Evolutionary conservation across 2,113 vertebrate species (phyloP).

Genomic region (Nycticryphes semicollaris): DNA sequence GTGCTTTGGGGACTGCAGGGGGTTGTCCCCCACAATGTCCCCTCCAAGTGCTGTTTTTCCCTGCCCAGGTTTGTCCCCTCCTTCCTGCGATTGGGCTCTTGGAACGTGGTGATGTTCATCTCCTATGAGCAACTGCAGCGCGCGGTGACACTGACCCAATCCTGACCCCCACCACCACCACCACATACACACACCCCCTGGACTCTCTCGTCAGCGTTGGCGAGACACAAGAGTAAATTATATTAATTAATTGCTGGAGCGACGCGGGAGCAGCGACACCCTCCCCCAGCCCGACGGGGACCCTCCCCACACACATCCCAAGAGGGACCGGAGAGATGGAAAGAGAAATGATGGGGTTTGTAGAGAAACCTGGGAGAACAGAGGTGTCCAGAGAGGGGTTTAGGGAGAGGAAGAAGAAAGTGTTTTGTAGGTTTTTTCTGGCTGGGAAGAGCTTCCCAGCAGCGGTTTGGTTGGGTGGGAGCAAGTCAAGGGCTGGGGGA

Average conservation of each 20-base stretch:
- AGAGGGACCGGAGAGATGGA: fast-evolving
- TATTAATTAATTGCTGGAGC: constrained; percentile 68
- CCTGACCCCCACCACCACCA: not conserved
- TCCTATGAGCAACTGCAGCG: constrained; percentile 94
- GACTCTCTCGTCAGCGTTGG: not conserved
- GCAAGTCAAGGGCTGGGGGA: not conserved
- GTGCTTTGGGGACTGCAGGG: not conserved
- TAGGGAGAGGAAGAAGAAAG: not conserved
- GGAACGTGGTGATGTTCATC: constrained; percentile 97
- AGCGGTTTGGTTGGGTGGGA: fast-evolving
- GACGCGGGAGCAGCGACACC: fast-evolving
- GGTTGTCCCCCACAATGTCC: fast-evolving
- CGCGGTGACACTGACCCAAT: constrained; percentile 59
- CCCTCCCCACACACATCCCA: fast-evolving
- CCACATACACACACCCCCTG: no score
- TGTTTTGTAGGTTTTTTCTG: not conserved
- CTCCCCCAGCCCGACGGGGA: fast-evolving
- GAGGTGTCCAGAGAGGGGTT: not conserved
- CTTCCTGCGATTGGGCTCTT: constrained; percentile 89
- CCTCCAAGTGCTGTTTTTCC: not conserved
- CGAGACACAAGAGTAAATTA: constrained; percentile 52
- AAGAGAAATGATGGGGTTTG: fast-evolving
- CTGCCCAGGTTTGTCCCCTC: constrained; percentile 86
- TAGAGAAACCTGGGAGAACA: fast-evolving
- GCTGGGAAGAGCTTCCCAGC: not conserved